Percentiles rank a stretch among this genome's conserved stretches.
Evolutionary conservation across 2,888 invertebrate genomes (phyloP).

Genomic region (Dione juno): DNA sequence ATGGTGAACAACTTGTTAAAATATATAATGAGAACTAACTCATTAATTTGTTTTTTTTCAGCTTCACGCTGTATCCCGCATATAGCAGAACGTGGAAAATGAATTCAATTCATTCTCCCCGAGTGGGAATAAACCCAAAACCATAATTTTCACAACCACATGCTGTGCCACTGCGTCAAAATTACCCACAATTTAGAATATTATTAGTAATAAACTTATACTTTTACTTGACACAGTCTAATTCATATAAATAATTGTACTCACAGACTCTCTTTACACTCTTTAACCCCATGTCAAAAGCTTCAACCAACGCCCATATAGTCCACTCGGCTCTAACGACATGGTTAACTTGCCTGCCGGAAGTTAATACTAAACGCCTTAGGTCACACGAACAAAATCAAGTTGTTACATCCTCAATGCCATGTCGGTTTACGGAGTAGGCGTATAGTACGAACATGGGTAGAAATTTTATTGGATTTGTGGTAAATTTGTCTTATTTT

Average conservation of each 20-base stretch:
- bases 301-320: conserved; percentile 9
- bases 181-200: neutral
- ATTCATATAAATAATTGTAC: neutral
- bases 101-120: too few species aligned
- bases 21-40: too few species aligned
- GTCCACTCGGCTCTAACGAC: conserved; percentile 19
- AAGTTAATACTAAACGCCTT: conserved; percentile 43
- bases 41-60: too few species aligned
- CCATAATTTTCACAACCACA: too few species aligned
- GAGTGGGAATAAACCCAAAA: too few species aligned
- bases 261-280: conserved; percentile 6
- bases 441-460: too few species aligned
- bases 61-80: too few species aligned
- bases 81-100: too few species aligned
- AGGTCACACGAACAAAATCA: conserved; percentile 12
- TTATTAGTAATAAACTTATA: neutral
- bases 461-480: too few species aligned
- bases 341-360: conserved; percentile 35
- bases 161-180: too few species aligned
- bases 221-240: neutral
- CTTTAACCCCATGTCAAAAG: conserved; percentile 9
- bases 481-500: too few species aligned
- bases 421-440: neutral
- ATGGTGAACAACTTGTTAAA: too few species aligned
- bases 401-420: neutral